A percentile compares a stretch with the other conserved stretches of the same genome.
Evolutionary conservation across 1,140 invertebrate species (phyloP).

Genomic region (Drosophila murphyi): DNA sequence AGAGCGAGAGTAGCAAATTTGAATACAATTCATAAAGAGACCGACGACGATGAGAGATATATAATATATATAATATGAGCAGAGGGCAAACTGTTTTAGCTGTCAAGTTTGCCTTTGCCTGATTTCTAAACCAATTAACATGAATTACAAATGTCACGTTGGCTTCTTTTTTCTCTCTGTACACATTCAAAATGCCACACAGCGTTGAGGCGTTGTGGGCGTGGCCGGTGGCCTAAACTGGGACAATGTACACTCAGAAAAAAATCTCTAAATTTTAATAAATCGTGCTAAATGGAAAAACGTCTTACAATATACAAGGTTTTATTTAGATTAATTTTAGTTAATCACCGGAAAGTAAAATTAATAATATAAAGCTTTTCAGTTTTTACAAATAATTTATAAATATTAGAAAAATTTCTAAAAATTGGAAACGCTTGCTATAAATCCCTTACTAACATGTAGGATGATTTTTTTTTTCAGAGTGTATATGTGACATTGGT

Average conservation of each 20-base stretch:
- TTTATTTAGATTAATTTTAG: no score
- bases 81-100: slow-evolving; percentile 18
- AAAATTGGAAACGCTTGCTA: no score
- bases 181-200: slow-evolving; percentile 37
- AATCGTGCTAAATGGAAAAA: no score
- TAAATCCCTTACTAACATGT: no score
- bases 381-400: no score
- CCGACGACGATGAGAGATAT: slow-evolving; percentile 42
- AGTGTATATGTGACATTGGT: slow-evolving; percentile 35
- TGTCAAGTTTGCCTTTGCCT: slow-evolving; percentile 47
- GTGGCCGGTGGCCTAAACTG: slow-evolving; percentile 23
- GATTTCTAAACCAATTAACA: slow-evolving; percentile 70
- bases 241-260: slow-evolving; percentile 14
- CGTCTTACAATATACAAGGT: no score
- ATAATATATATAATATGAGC: slow-evolving; percentile 63
- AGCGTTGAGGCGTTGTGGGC: slow-evolving; percentile 9
- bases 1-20: slow-evolving; percentile 28
- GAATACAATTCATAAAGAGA: slow-evolving; percentile 49
- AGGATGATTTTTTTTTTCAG: no score
- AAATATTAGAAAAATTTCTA: no score
- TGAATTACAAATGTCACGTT: slow-evolving; percentile 67
- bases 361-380: no score
- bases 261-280: no score
- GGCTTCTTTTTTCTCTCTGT: slow-evolving; percentile 22
- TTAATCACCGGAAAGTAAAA: no score